These are phyloP conservation scores for Narcine bancroftii DNA, from an alignment of 2,113 vertebrate genomes.

Conservation along the genomic window DNA sequence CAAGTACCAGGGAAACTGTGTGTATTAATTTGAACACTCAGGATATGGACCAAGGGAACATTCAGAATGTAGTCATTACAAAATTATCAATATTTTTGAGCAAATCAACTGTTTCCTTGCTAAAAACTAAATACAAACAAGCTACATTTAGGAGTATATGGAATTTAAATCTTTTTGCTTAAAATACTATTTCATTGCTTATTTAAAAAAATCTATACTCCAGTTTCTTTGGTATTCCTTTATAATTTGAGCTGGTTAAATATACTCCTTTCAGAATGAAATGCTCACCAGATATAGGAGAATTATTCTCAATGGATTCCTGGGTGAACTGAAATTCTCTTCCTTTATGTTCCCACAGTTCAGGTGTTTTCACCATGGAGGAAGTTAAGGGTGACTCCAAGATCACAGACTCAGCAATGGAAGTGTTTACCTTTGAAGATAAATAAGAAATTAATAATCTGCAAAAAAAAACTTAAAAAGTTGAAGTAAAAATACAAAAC, in stretches of 20 bases:
- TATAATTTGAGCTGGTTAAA: not conserved
- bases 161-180: not conserved
- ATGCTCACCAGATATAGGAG: constrained; percentile 54
- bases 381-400: constrained; percentile 45
- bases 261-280: not conserved
- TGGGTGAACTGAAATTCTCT: constrained; percentile 58
- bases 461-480: constrained; percentile 32
- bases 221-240: not conserved
- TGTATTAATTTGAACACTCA: not conserved
- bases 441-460: constrained; percentile 45
- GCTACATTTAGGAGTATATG: not conserved
- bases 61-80: not conserved
- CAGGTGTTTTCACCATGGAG: constrained; percentile 54
- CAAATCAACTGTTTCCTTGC: not conserved
- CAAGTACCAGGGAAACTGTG: not conserved
- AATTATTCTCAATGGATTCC: constrained; percentile 57
- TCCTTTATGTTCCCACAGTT: constrained; percentile 57
- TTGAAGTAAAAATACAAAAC: not conserved
- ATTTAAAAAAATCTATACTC: not conserved
- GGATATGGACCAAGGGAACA: not conserved
- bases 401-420: constrained; percentile 49
- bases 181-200: not conserved
- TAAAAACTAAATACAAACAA: not conserved
- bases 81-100: not conserved
- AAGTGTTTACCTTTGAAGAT: constrained; percentile 49